Conservation (phyloP, 2,888 invertebrate species). For the Eilema depressum region DNA sequence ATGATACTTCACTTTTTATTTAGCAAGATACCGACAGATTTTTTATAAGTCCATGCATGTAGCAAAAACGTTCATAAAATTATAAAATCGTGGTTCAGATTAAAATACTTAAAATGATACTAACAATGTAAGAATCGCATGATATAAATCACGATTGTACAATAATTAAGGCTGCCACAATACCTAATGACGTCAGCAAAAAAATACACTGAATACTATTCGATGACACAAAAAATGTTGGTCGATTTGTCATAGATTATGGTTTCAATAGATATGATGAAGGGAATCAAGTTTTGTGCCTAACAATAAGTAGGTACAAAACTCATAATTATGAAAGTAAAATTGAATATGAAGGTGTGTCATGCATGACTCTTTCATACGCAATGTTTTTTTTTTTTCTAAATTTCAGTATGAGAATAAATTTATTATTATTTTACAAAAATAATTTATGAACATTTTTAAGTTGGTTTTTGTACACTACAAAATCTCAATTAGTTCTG, state of each 20-base stretch:
- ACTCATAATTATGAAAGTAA: background rate
- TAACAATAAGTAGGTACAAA: background rate
- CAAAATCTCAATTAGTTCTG: no score
- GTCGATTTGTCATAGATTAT: slow-evolving; percentile 31
- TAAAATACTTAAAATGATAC: slow-evolving; percentile 41
- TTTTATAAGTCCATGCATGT: background rate
- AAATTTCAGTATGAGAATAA: no score
- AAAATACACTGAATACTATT: slow-evolving; percentile 67
- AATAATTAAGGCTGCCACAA: slow-evolving; percentile 76
- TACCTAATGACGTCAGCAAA: slow-evolving; percentile 74
- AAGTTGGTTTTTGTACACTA: no score
- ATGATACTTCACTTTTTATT: background rate
- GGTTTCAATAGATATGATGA: background rate
- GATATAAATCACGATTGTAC: slow-evolving; percentile 57
- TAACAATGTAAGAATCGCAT: slow-evolving; percentile 50
- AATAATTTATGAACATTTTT: no score
- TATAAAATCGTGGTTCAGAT: slow-evolving; percentile 47
- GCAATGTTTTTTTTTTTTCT: no score
- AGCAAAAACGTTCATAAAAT: slow-evolving; percentile 42
- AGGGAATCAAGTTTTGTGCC: background rate
- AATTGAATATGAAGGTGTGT: background rate
- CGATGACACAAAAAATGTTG: slow-evolving; percentile 37
- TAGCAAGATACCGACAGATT: background rate
- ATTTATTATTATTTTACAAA: no score
- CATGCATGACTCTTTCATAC: no score